Percentiles rank a stretch among this genome's conserved stretches.
Conservation (phyloP, 1,140 invertebrate genomes). For the Zaprionus ornatus region DNA sequence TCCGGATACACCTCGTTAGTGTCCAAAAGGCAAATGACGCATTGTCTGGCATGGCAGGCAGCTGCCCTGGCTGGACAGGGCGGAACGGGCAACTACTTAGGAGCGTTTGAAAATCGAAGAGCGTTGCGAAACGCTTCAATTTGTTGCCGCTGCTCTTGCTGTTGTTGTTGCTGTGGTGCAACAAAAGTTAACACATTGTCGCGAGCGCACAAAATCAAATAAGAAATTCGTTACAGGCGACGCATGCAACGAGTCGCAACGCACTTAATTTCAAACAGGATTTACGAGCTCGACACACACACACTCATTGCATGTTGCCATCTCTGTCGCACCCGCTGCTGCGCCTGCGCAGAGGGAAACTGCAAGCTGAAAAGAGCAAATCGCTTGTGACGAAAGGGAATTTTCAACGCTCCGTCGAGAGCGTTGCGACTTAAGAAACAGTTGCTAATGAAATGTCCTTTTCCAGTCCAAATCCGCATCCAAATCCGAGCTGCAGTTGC, state of each 20-base stretch:
- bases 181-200: conserved; percentile 76
- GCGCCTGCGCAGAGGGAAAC: conserved; percentile 57
- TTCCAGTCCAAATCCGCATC: conserved; percentile 2
- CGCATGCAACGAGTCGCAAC: conserved; percentile 45
- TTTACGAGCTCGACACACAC: conserved; percentile 74
- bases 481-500: conserved; percentile 45
- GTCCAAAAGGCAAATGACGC: conserved; percentile 31
- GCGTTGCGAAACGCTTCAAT: conserved; percentile 70
- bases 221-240: conserved; percentile 74
- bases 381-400: conserved; percentile 78
- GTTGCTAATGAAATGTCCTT: conserved; percentile 80
- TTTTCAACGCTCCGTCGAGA: conserved; percentile 71
- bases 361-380: conserved; percentile 71
- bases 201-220: conserved; percentile 72
- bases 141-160: conserved; percentile 30
- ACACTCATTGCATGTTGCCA: conserved; percentile 5
- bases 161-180: conserved; percentile 21
- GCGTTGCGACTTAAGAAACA: conserved; percentile 30
- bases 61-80: conserved; percentile 32
- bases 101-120: conserved; percentile 70
- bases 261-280: conserved; percentile 77
- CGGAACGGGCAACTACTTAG: conserved; percentile 14
- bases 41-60: conserved; percentile 48
- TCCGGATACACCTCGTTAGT: conserved; percentile 57
- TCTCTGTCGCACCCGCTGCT: conserved; percentile 1